Percentiles rank a stretch among this genome's conserved stretches.
phyloP scores from a whole-genome alignment of 1,140 invertebrate species.

The Fopius arisanus region DNA sequence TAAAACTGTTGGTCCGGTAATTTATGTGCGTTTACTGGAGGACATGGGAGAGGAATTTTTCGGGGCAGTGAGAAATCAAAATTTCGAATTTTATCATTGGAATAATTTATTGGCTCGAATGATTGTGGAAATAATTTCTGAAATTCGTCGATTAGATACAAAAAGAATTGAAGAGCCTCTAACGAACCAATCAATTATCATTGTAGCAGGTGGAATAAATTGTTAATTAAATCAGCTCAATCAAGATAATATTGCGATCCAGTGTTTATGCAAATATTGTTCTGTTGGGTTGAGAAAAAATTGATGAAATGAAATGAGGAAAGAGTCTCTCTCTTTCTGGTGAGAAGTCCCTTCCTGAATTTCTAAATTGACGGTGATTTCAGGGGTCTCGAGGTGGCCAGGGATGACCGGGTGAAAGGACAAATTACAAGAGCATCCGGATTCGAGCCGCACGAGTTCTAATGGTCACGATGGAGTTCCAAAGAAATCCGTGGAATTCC shows the following conservation, averaged over 20 bases:
- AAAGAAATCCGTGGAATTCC: conserved; percentile 14
- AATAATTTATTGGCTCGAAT: neutral
- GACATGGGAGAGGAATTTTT: neutral
- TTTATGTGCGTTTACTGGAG: neutral
- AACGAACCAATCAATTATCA: neutral
- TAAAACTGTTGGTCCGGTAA: neutral
- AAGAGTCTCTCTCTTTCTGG: too few species aligned
- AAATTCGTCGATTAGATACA: too few species aligned
- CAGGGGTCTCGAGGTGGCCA: neutral
- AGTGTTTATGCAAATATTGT: neutral
- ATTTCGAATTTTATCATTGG: neutral
- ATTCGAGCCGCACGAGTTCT: neutral
- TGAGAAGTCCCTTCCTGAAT: neutral
- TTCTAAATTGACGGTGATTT: conserved; percentile 4
- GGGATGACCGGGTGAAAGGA: conserved; percentile 5
- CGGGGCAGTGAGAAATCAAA: neutral
- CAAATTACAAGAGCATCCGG: conserved; percentile 17
- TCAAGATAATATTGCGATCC: neutral
- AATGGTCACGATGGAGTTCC: conserved; percentile 21
- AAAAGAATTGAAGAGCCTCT: neutral
- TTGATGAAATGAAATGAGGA: neutral
- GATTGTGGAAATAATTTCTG: too few species aligned
- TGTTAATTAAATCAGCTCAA: conserved; percentile 1
- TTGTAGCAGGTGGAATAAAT: neutral
- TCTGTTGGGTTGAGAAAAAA: neutral